Evolutionary conservation across 2,888 invertebrate species (phyloP).

Genomic region (Cheilosia pagana): DNA sequence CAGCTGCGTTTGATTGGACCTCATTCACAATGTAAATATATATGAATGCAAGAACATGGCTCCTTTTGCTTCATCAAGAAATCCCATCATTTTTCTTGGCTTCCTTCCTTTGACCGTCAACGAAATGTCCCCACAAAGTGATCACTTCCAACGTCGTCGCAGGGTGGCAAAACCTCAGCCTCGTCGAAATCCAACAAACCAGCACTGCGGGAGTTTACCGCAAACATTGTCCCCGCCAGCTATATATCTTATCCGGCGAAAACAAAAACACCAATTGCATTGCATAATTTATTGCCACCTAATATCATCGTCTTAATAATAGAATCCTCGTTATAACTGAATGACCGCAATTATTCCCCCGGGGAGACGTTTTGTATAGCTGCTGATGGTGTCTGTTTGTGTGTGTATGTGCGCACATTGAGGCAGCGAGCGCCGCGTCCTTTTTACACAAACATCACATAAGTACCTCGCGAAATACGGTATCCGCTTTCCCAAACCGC

Average conservation of each 20-base stretch:
- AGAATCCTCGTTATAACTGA: constrained; percentile 73
- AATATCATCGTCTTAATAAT: constrained; percentile 73
- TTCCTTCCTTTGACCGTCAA: constrained; percentile 30
- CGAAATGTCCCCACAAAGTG: constrained; percentile 46
- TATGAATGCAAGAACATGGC: constrained; percentile 34
- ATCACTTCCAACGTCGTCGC: constrained; percentile 11
- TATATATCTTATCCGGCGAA: not conserved
- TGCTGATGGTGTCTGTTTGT: constrained; percentile 5
- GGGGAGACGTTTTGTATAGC: constrained; percentile 20
- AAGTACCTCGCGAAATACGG: constrained; percentile 64
- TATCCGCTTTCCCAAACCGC: constrained; percentile 64
- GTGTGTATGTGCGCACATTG: not conserved
- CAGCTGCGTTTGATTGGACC: constrained; percentile 64
- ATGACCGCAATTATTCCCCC: constrained; percentile 74
- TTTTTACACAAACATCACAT: constrained; percentile 45
- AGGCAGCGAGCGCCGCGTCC: constrained; percentile 7
- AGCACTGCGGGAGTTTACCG: constrained; percentile 42
- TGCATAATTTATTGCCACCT: constrained; percentile 73
- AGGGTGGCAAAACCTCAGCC: constrained; percentile 28
- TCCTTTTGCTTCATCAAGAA: constrained; percentile 43
- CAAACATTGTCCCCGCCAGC: constrained; percentile 15
- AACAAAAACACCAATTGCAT: constrained; percentile 65
- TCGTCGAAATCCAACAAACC: constrained; percentile 26
- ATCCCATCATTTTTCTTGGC: constrained; percentile 45
- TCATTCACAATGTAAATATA: constrained; percentile 68